Conservation (phyloP, 2,888 invertebrate species). For the Drosophila greeni region DNA sequence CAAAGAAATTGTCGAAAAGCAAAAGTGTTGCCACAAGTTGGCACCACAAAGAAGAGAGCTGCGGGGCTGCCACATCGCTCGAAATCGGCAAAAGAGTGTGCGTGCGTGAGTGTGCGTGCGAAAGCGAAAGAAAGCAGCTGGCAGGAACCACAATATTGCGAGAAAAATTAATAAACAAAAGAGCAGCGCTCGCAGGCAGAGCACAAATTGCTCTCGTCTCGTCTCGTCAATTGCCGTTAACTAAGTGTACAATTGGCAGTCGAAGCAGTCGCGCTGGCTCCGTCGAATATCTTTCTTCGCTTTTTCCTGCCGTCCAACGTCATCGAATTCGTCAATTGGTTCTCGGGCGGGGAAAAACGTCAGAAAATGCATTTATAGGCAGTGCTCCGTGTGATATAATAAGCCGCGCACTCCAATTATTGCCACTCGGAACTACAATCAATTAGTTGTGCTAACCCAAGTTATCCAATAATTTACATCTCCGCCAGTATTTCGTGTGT, state of each 20-base stretch:
- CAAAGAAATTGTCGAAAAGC: slow-evolving; percentile 5
- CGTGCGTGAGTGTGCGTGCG: slow-evolving; percentile 43
- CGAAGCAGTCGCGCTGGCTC: slow-evolving; percentile 11
- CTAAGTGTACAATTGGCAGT: slow-evolving; percentile 35
- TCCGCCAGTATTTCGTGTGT: slow-evolving; percentile 23
- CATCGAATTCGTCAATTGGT: slow-evolving; percentile 56
- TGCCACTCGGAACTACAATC: slow-evolving; percentile 19
- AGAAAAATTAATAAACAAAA: slow-evolving; percentile 55
- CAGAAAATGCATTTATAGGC: slow-evolving; percentile 34
- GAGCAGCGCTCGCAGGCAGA: slow-evolving; percentile 37
- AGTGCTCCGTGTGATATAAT: slow-evolving; percentile 36
- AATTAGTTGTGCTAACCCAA: slow-evolving; percentile 27
- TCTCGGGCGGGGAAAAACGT: slow-evolving; percentile 25
- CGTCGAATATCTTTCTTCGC: slow-evolving; percentile 2
- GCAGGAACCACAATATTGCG: slow-evolving; percentile 48
- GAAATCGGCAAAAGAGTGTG: slow-evolving; percentile 31
- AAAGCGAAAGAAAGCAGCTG: slow-evolving; percentile 60
- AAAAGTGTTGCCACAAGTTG: slow-evolving; percentile 2
- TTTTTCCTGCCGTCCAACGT: slow-evolving; percentile 49
- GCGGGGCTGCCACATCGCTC: slow-evolving; percentile 22
- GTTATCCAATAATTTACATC: slow-evolving; percentile 33
- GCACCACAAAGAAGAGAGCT: background rate
- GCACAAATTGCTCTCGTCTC: slow-evolving; percentile 28
- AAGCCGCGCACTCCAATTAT: slow-evolving; percentile 20
- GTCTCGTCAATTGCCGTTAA: slow-evolving; percentile 37